Base-by-base conservation (phyloP, 2,113 vertebrate genomes). In the Ahaetulla prasina region DNA sequence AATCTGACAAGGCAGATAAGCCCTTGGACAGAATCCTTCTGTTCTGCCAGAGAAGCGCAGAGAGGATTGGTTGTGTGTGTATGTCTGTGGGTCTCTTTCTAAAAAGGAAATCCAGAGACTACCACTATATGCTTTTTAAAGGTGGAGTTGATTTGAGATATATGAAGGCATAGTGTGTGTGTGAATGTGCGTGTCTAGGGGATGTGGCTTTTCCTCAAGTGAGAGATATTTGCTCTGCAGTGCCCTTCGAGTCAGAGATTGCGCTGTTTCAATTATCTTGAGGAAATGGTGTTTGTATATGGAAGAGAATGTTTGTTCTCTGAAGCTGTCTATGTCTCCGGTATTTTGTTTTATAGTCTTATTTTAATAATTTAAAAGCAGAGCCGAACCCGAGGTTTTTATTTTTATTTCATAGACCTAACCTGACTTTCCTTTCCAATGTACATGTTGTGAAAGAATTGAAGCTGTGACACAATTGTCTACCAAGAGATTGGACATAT, bases 291-390 rank as follows among this genome's bases (percentile, higher is more conserved):
- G 87, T 92, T 92, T 85, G 91, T 92, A 74, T 92, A 74, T 43
- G 91, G 39, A 89, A 45, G 87, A 85, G 39, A 92, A 89, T 89
- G 87, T 57, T 92, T 92, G 87, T 85, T 92, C 39, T 92, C 39
- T 49, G 91, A 92, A 92, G 20, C 91, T 25, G 63, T 80, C 39
- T 89, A 8, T 80, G 68, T 89, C 68, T 85, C 87, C 50, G 68
- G 91, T 89, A 53, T 85, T 91, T 92, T 85, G 74, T 92, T 85
- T 89, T 89, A 52, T 84, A 54, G 74, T 89, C 91, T 57, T 39
- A 89, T 89, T 92, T 92, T 57, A 92, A 92, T 92, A 89, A 92
- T 85, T 89, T 88, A 92, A 68, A 89, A 30, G 52, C 57, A 43
- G 52, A 39, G 30, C 43, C 57, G 68, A 85, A 50, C 52, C 57